A percentile compares a stretch with the other conserved stretches of the same genome.
These are phyloP conservation scores for Galagoides demidoff DNA, from an alignment of 2,797 vertebrate genomes.

Conservation along the genomic window DNA sequence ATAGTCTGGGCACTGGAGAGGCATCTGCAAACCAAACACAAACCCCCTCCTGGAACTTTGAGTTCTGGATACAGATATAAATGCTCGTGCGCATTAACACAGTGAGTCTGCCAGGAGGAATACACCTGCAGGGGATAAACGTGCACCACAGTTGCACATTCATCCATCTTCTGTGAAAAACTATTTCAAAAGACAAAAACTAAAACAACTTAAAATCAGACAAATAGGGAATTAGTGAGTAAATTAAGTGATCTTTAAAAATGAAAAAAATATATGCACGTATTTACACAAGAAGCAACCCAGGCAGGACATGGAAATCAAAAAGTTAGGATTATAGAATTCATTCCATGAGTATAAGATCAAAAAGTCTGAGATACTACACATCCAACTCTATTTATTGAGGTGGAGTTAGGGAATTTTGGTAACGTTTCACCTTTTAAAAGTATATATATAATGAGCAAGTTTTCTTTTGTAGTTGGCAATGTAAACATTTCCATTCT, in stretches of 20 bases:
- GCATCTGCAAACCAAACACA: neutral
- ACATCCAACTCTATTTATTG: neutral
- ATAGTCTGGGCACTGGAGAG: neutral
- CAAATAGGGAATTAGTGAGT: neutral
- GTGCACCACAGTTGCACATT: neutral
- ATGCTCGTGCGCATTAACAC: neutral
- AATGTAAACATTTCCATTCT: neutral
- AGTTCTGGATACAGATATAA: neutral
- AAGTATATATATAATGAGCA: neutral
- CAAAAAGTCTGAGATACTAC: neutral
- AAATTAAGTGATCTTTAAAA: conserved; percentile 13
- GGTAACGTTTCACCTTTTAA: neutral
- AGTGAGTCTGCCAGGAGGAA: neutral
- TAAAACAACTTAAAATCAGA: neutral
- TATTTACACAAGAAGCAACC: neutral
- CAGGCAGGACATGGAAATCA: neutral
- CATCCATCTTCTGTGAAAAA: neutral
- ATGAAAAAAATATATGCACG: neutral
- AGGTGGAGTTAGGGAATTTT: neutral
- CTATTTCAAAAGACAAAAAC: neutral
- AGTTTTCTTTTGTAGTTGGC: neutral
- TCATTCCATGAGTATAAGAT: neutral
- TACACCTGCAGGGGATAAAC: neutral
- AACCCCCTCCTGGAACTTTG: neutral
- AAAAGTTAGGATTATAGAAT: neutral